phyloP scores from a whole-genome alignment of 1,140 invertebrate species.

The Whitmania pigra region DNA sequence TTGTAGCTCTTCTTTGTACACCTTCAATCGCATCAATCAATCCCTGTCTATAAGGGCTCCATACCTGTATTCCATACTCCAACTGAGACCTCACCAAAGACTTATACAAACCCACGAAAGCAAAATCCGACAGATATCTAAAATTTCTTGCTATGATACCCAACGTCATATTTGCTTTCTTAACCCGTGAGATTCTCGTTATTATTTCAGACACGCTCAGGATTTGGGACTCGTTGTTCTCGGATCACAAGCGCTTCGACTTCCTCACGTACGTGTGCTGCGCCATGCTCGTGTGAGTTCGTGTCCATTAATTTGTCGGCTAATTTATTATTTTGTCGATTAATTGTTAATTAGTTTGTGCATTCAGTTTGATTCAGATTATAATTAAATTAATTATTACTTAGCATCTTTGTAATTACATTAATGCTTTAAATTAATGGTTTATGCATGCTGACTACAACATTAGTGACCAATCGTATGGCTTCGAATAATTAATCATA shows the following conservation, averaged over 20 bases:
- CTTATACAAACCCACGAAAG: too few species aligned
- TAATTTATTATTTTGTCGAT: neutral
- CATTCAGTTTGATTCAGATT: too few species aligned
- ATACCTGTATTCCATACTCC: too few species aligned
- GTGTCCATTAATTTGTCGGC: neutral
- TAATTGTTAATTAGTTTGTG: neutral
- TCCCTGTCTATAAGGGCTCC: too few species aligned
- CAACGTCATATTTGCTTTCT: too few species aligned
- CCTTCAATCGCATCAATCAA: too few species aligned
- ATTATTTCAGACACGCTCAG: slow-evolving; percentile 71
- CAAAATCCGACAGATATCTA: too few species aligned
- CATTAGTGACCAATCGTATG: neutral
- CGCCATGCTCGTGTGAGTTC: slow-evolving; percentile 82
- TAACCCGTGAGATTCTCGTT: too few species aligned
- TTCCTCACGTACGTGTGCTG: slow-evolving; percentile 83
- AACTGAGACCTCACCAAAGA: too few species aligned
- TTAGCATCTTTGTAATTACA: neutral
- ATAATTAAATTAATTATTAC: too few species aligned
- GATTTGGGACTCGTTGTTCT: slow-evolving; percentile 88
- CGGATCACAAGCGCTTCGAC: slow-evolving; percentile 71
- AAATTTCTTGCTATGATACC: too few species aligned
- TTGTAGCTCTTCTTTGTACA: too few species aligned
- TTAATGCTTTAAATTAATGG: neutral
- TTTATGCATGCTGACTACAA: neutral
- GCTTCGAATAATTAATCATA: neutral